Evolutionary conservation across 1,140 invertebrate species (phyloP), one percentile per base, ranked within the genome.

Genomic region (Melanaphis sacchari): DNA sequence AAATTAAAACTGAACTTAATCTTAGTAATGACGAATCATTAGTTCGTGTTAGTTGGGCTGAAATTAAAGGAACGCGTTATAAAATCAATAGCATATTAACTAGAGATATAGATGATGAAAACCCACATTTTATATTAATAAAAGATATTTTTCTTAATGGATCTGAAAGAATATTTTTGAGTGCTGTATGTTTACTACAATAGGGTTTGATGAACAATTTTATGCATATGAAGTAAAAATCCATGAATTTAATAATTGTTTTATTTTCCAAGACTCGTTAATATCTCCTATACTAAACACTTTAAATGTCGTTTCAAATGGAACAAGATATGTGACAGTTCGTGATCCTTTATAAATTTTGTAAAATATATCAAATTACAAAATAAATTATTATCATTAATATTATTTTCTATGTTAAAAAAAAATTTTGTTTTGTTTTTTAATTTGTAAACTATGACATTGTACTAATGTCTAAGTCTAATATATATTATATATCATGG

Each of bases 161-260:
- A 26, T 85, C 84, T 26, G 22, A 85, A 9, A 85, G 40, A 41
- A 41, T 85, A 85, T 85, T 85, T 85, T 85, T 85, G 84, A 85
- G 22, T 85, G 40, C 6, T 36, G 66, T 38, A 18, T 81, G 15
- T 21, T 81, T 1, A 81, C 15, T 18, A 81, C 66, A 38, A 2
- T 81, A 6, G 15, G n/a, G 9, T 81, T 81, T 38, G n/a, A 81
- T 81, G 66, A 81, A 5, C 66, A 81, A 18, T 3, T 36, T 11
- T 36, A 81, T 81, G 31, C n/a, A 38, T 81, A 38, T 81, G 36
- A 81, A 81, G 21, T 81, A 21, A 18, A 36, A 36, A 52, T 52
- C 22, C 22, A 22, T 24, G 22, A 24, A 52, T 52, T 22, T 24
- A 52, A 52, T 52, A 52, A 4, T 36, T 81, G 76, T 66, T 66